phyloP scores from a whole-genome alignment of 1,140 invertebrate species.

The Aethina tumida region DNA sequence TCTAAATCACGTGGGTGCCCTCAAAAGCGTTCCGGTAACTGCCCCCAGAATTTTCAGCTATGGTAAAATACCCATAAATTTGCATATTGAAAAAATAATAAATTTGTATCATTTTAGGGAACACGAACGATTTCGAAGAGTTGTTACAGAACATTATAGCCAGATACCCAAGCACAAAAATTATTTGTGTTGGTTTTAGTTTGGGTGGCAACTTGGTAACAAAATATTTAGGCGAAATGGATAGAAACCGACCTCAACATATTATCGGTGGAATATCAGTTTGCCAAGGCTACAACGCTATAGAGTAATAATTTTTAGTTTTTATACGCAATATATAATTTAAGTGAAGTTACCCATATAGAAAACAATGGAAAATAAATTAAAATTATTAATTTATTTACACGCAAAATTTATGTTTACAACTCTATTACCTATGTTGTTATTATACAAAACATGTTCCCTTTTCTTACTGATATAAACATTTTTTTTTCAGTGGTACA shows the following conservation, averaged over 20 bases:
- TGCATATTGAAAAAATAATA: slow-evolving; percentile 5
- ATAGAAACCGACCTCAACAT: slow-evolving; percentile 48
- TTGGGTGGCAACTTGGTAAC: slow-evolving; percentile 82
- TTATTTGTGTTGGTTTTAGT: slow-evolving; percentile 82
- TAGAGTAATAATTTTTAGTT: slow-evolving; percentile 55
- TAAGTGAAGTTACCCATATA: background rate
- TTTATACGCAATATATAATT: background rate
- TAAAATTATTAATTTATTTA: background rate
- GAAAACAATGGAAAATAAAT: background rate
- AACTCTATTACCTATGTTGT: background rate
- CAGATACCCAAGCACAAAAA: slow-evolving; percentile 61
- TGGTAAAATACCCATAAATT: slow-evolving; percentile 46
- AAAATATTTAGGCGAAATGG: slow-evolving; percentile 76
- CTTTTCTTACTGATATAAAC: background rate
- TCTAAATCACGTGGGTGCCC: slow-evolving; percentile 88
- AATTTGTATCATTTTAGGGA: slow-evolving; percentile 44
- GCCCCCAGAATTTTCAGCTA: slow-evolving; percentile 83
- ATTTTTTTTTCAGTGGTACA: slow-evolving; percentile 49
- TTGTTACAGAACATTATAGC: slow-evolving; percentile 67
- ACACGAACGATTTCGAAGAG: slow-evolving; percentile 72
- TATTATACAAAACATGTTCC: background rate
- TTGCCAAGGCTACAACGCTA: slow-evolving; percentile 85
- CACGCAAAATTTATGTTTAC: background rate
- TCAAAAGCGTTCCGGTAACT: slow-evolving; percentile 74
- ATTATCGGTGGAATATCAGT: slow-evolving; percentile 82